Base-by-base conservation (phyloP, 2,888 invertebrate species). In the Amitus sp. region DNA sequence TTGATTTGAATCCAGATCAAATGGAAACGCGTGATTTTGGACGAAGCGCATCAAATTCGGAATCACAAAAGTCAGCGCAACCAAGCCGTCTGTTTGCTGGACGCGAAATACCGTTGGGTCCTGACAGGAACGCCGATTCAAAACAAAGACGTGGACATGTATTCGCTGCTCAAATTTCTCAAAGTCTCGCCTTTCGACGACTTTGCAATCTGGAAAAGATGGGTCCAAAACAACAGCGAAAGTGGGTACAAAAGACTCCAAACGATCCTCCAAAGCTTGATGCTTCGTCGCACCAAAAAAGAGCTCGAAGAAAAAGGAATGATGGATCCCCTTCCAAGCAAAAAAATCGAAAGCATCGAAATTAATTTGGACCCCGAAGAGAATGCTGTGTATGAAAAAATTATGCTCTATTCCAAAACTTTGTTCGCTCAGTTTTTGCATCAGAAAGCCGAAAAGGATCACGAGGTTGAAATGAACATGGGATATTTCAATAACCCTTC, bases 71-170 rank as follows among this genome's bases (percentile, higher is more conserved):
- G 91, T 6, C 85, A 88, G 65, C 90, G 90, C 0, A 89, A 94
- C 0, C 77, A 85, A 61, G 91, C 92, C 0, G 91, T 90, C 5
- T 91, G 90, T 76, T 82, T 83, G 1, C 80, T 95, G 42, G 70
- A 79, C 0, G 88, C 88, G 0, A 39, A 40, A 1, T 4, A 85
- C 83, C 88, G 95, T 9, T 95, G 94, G 94, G 91, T 90, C 0
- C 86, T 98, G 15, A 96, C 97, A 0, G 98, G 98, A 19, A 97
- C 97, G 0, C 98, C 98, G 0, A 91, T 98, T 37, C 98, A 98
- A 76, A 98, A 98, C 81, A 93, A 94, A 78, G 92, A 95, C 76
- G 82, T 91, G 57, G 96, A 94, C 79, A 84, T 94, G 33, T 94
- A 89, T 82, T 88, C 93, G 0, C 82, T 94, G 42, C 78, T 94